A percentile compares a stretch with the other conserved stretches of the same genome.
These are phyloP conservation scores for Clamator glandarius DNA, from an alignment of 2,797 vertebrate species.

Conservation along the genomic window DNA sequence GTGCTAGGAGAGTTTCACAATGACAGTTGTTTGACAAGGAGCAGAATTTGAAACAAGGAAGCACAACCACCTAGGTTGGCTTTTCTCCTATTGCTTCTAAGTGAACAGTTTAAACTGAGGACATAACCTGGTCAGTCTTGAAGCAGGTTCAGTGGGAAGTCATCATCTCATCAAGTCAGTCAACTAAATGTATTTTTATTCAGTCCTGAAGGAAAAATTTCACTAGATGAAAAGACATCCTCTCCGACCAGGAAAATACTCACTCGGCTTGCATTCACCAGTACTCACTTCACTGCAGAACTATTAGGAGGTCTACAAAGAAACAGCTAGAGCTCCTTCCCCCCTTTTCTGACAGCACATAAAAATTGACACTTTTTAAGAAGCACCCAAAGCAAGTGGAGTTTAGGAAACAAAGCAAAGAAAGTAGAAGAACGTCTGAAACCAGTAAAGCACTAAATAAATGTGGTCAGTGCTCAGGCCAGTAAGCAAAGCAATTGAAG, in stretches of 20 bases:
- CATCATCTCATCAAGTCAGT: background rate
- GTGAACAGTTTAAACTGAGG: background rate
- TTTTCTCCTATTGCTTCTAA: rapidly evolving
- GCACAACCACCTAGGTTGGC: background rate
- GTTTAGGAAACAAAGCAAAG: background rate
- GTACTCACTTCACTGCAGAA: background rate
- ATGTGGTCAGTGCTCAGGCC: background rate
- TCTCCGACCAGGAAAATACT: background rate
- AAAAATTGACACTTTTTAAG: background rate
- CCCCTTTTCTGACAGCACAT: background rate
- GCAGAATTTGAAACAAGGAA: background rate
- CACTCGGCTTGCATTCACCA: background rate
- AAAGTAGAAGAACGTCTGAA: background rate
- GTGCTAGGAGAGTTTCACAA: background rate
- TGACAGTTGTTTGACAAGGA: background rate
- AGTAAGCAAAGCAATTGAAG: background rate
- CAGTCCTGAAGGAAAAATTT: background rate
- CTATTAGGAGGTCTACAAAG: background rate
- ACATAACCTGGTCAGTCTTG: background rate
- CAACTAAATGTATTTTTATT: background rate
- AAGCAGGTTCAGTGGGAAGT: background rate
- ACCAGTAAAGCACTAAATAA: background rate
- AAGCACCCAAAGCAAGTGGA: background rate
- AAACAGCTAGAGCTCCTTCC: background rate
- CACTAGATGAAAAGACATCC: background rate